These are phyloP conservation scores for Camelus bactrianus DNA, from an alignment of 2,113 vertebrate species.

Conservation along the genomic window DNA sequence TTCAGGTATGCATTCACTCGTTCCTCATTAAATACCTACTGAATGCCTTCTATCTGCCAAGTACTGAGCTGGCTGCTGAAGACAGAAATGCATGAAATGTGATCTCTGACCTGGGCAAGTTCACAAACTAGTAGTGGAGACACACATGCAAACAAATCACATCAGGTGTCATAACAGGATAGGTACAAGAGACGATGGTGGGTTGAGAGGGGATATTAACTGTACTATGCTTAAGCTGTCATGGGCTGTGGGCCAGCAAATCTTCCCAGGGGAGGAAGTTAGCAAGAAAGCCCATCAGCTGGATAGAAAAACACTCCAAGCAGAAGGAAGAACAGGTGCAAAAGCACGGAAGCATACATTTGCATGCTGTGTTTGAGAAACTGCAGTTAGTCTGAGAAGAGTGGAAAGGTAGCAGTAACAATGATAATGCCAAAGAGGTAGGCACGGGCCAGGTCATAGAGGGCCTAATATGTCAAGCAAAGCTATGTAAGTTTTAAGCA, in stretches of 20 bases:
- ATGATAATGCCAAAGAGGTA: neutral
- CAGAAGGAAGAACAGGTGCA: neutral
- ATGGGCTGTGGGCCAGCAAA: neutral
- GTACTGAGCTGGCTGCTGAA: neutral
- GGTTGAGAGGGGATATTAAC: neutral
- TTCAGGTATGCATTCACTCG: neutral
- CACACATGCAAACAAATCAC: neutral
- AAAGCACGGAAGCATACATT: neutral
- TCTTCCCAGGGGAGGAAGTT: neutral
- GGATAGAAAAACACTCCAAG: neutral
- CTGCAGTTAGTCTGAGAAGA: neutral
- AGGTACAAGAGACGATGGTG: neutral
- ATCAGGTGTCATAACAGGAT: neutral
- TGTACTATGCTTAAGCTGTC: neutral
- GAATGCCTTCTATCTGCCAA: neutral
- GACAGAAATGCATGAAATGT: neutral
- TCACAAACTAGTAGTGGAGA: neutral
- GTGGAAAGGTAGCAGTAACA: neutral
- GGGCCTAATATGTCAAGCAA: neutral
- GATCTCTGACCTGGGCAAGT: neutral
- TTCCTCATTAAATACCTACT: neutral
- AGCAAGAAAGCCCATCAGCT: neutral
- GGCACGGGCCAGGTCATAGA: neutral
- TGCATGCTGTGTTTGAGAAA: neutral
- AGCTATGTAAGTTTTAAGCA: neutral